Conservation (phyloP, 2,797 vertebrate genomes). For the Hippocampus kuda region DNA sequence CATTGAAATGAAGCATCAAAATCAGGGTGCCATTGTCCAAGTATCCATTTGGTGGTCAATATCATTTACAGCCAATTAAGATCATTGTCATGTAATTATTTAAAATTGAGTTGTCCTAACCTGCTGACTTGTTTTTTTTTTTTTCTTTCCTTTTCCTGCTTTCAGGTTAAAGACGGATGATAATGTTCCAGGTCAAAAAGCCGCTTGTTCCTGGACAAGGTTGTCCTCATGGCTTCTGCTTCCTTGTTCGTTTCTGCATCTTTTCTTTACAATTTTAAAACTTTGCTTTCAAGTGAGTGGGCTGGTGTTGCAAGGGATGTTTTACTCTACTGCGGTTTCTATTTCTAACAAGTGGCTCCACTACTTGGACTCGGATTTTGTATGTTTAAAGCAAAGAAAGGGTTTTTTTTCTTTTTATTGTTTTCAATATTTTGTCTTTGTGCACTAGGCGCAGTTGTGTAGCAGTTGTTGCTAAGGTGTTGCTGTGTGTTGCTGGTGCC, state of each 20-base stretch:
- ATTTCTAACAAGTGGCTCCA: background rate
- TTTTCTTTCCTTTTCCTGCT: background rate
- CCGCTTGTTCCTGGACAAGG: background rate
- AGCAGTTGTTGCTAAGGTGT: slow-evolving; percentile 74
- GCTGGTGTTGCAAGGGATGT: background rate
- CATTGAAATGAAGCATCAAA: too few relatives aligned
- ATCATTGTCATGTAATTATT: background rate
- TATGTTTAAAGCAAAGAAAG: slow-evolving; percentile 2
- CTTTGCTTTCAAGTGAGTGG: background rate
- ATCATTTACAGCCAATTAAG: background rate
- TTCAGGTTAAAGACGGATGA: slow-evolving; percentile 1
- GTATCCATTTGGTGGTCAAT: slow-evolving; percentile 15
- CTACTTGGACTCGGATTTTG: slow-evolving; percentile 4
- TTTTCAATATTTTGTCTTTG: slow-evolving; percentile 90
- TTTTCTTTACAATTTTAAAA: background rate
- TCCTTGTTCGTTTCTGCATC: background rate
- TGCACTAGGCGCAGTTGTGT: slow-evolving; percentile 99
- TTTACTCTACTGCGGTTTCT: background rate
- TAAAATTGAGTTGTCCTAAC: background rate
- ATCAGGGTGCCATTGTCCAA: too few relatives aligned
- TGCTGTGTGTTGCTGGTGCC: background rate
- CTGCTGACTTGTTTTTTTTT: background rate
- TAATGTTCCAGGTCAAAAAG: background rate
- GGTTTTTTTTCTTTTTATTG: slow-evolving; percentile 11
- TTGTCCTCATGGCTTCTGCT: background rate